Base-by-base conservation (phyloP, 2,888 invertebrate species). In the Tetragnatha montana region DNA sequence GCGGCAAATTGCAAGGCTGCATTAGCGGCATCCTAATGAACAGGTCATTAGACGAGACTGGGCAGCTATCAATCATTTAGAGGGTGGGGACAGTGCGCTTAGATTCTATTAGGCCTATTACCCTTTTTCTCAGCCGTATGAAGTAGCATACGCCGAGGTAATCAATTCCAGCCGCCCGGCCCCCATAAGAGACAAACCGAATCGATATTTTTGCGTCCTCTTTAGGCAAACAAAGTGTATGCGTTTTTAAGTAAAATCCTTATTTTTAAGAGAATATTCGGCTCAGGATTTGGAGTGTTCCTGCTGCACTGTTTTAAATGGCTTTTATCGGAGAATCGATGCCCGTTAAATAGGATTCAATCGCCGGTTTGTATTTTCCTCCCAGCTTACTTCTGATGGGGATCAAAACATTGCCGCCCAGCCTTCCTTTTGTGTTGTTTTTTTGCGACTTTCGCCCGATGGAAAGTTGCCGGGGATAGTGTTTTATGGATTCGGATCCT, bases 11-110 rank as follows among this genome's bases (percentile, higher is more conserved):
- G 86, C 89, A 85, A 90, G 89, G 89, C 85, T 60, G 70, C 86
- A 90, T 90, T 90, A 90, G 86, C 89, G 73, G 78, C 89, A 79
- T 86, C 89, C 81, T 90, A 90, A 90, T 90, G 89, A 90, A 86
- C 89, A 78, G 85, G 86, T 90, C 89, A 87, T 90, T 90, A 90
- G 86, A 90, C 68, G 68, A 73, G 78, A 88, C 76, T 78, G 79
- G 78, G 81, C 70, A 78, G 35, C 89, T 86, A 90, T 90, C 89
- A 86, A 90, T 90, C 89, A 90, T 81, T 47, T 82, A 70, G 78
- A 81, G 89, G 89, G 86, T 86, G 89, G 89, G 69, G 84, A 82
- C 86, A 73, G 50, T 70, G 49, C 81, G 70, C 88, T 68, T 76
- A 81, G 14, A 81, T 89, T 89, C 85, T 85, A 89, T 89, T 89